Evolutionary conservation across 2,888 invertebrate species (phyloP).

Genomic region (Lumbricus terrestris): DNA sequence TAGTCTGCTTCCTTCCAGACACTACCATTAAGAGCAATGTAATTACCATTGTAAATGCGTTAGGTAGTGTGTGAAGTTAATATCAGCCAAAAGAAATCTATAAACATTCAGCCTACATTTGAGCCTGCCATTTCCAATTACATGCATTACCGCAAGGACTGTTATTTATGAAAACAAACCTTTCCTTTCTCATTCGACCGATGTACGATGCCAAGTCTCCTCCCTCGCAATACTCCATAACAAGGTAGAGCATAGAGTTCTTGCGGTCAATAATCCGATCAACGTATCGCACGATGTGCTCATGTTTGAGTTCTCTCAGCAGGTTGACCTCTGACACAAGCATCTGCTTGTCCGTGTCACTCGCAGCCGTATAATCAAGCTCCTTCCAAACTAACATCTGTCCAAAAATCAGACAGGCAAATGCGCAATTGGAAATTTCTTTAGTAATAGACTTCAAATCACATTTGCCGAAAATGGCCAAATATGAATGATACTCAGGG

Average conservation of each 20-base stretch:
- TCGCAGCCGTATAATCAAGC: slow-evolving; percentile 65
- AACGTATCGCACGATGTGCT: slow-evolving; percentile 66
- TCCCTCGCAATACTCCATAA: slow-evolving; percentile 69
- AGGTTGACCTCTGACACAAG: slow-evolving; percentile 66
- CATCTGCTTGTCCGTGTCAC: slow-evolving; percentile 64
- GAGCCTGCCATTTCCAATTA: neutral
- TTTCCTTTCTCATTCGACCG: slow-evolving; percentile 60
- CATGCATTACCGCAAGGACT: neutral
- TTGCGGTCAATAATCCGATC: slow-evolving; percentile 66
- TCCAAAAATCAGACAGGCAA: neutral
- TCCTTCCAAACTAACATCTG: slow-evolving; percentile 67
- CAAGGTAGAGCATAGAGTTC: slow-evolving; percentile 66
- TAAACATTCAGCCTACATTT: too few species aligned
- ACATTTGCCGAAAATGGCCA: neutral
- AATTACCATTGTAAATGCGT: too few species aligned
- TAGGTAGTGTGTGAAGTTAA: too few species aligned
- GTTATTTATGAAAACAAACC: slow-evolving; percentile 41
- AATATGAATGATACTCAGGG: too few species aligned
- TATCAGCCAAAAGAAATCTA: too few species aligned
- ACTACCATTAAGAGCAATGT: neutral
- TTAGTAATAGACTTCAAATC: neutral
- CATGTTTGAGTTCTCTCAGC: slow-evolving; percentile 64
- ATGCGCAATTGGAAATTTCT: neutral
- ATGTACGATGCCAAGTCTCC: slow-evolving; percentile 66
- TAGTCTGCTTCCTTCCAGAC: neutral